Percentiles rank a stretch among this genome's conserved stretches.
phyloP scores from a whole-genome alignment of 2,888 invertebrate genomes.

The Xanthorhoe designata region DNA sequence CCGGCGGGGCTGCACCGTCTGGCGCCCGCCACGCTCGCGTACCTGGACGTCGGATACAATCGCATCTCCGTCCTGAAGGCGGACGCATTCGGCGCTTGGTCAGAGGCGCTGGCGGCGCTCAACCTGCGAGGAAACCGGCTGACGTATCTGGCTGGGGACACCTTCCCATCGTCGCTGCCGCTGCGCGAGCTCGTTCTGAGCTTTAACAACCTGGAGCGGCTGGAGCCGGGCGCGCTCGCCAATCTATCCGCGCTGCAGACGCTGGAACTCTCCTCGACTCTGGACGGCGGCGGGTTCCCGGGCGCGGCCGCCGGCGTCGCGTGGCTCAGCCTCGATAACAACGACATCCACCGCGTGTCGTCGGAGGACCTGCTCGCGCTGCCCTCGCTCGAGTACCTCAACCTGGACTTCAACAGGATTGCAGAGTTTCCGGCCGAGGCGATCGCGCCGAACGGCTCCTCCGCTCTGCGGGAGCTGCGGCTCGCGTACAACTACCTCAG shows the following conservation, averaged over 20 bases:
- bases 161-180: slow-evolving; percentile 88
- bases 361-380: slow-evolving; percentile 88
- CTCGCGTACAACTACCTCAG: slow-evolving; percentile 91
- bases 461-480: slow-evolving; percentile 90
- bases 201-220: slow-evolving; percentile 92
- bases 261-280: slow-evolving; percentile 92
- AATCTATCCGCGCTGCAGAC: slow-evolving; percentile 90
- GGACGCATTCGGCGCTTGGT: slow-evolving; percentile 90
- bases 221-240: slow-evolving; percentile 88
- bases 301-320: slow-evolving; percentile 87
- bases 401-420: slow-evolving; percentile 93
- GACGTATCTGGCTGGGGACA: slow-evolving; percentile 85
- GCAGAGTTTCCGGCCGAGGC: slow-evolving; percentile 87
- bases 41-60: slow-evolving; percentile 93
- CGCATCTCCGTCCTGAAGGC: slow-evolving; percentile 88
- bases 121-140: slow-evolving; percentile 92
- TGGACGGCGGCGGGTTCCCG: slow-evolving; percentile 89
- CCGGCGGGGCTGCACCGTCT: slow-evolving; percentile 87
- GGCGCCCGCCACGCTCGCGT: slow-evolving; percentile 84
- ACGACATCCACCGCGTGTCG: slow-evolving; percentile 87
- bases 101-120: slow-evolving; percentile 89
- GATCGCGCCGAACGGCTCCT: slow-evolving; percentile 73
- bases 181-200: slow-evolving; percentile 93
- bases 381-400: slow-evolving; percentile 89
- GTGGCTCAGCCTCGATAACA: slow-evolving; percentile 94